These are phyloP conservation scores for Papilio dardanus DNA, from an alignment of 1,140 invertebrate species.

Conservation along the genomic window DNA sequence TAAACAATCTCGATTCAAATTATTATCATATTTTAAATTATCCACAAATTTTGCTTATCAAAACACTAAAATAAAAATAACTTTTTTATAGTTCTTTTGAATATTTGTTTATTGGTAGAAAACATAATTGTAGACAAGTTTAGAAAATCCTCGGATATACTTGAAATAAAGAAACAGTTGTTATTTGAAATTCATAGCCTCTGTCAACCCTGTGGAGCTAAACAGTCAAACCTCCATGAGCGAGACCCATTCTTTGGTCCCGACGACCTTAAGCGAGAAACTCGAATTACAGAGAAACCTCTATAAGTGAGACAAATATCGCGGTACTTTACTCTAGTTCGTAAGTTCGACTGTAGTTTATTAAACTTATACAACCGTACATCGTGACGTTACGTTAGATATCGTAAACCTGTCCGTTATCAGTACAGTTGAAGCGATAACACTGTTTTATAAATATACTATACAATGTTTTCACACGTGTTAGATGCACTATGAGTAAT, in stretches of 20 bases:
- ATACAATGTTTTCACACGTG: background rate
- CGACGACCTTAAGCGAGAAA: no score
- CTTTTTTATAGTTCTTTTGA: background rate
- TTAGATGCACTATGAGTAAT: slow-evolving; percentile 17
- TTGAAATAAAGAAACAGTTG: no score
- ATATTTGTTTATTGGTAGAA: background rate
- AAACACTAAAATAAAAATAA: background rate
- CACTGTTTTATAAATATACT: slow-evolving; percentile 1
- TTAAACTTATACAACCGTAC: background rate
- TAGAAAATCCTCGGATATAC: no score
- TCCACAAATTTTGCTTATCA: background rate
- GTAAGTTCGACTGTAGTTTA: no score
- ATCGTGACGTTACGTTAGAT: background rate
- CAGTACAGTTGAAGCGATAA: background rate
- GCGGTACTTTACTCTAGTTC: no score
- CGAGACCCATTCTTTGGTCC: no score
- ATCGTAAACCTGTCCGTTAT: background rate
- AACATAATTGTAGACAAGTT: no score
- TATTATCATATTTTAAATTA: background rate
- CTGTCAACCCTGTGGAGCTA: no score
- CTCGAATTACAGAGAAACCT: no score
- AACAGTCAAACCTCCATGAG: no score
- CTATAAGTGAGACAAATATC: no score
- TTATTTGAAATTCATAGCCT: no score
- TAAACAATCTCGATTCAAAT: background rate